These are phyloP conservation scores for Tanytarsus gracilentus DNA, from an alignment of 2,888 invertebrate species.

Conservation along the genomic window DNA sequence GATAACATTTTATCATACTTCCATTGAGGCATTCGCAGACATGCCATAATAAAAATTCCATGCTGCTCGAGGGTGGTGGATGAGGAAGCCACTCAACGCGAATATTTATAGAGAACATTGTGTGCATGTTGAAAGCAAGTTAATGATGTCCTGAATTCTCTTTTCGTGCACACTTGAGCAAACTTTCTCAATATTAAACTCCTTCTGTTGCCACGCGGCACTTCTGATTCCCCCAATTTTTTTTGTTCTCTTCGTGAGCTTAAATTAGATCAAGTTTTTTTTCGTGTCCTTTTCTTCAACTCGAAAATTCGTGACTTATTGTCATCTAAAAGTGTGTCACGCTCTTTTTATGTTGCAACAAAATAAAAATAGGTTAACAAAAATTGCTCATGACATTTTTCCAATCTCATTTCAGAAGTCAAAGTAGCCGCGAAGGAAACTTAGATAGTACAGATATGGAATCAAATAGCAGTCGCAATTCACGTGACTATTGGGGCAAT, in stretches of 20 bases:
- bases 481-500: constrained; percentile 19
- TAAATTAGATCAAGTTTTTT: constrained; percentile 8
- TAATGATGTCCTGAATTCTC: constrained; percentile 8
- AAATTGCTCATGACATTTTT: no score
- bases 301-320: neutral
- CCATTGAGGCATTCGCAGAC: neutral
- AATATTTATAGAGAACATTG: neutral
- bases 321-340: neutral
- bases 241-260: neutral
- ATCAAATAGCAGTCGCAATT: constrained; percentile 23
- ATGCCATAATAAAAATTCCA: constrained; percentile 5
- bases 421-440: constrained; percentile 40
- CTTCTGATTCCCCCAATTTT: neutral
- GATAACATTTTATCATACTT: neutral
- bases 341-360: neutral
- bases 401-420: constrained; percentile 36
- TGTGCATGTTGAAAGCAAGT: neutral
- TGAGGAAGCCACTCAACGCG: neutral
- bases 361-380: neutral
- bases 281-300: neutral
- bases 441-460: constrained; percentile 24
- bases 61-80: neutral
- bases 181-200: neutral
- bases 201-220: neutral
- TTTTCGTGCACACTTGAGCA: neutral